phyloP scores from a whole-genome alignment of 2,113 vertebrate species.

The Copsychus sechellarum region DNA sequence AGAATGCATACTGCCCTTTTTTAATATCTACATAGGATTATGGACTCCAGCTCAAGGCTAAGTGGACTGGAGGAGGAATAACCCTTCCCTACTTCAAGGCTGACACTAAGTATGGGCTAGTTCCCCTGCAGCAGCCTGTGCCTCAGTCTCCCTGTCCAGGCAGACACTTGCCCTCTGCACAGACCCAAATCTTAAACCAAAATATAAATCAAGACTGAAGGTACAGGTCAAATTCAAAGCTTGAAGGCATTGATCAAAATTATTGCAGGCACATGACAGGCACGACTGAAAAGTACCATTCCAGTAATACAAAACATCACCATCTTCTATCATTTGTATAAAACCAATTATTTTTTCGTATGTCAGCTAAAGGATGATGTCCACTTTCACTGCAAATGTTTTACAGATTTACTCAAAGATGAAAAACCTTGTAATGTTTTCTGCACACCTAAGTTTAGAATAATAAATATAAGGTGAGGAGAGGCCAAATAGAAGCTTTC shows the following conservation, averaged over 20 bases:
- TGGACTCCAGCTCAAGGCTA: background rate
- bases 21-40: background rate
- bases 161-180: background rate
- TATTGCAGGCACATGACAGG: background rate
- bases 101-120: accelerated
- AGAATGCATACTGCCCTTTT: background rate
- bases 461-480: background rate
- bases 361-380: background rate
- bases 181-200: background rate
- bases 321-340: background rate
- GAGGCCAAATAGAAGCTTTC: background rate
- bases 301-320: background rate
- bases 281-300: background rate
- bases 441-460: background rate
- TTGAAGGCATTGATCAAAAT: background rate
- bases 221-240: background rate
- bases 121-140: background rate
- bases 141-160: background rate
- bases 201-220: background rate
- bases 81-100: accelerated
- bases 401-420: background rate
- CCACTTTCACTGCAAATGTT: background rate
- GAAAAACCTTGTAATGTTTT: background rate
- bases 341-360: background rate
- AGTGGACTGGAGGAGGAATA: background rate